phyloP scores from a whole-genome alignment of 64 coral and sea anemone species.

The Pocillopora damicornis region DNA sequence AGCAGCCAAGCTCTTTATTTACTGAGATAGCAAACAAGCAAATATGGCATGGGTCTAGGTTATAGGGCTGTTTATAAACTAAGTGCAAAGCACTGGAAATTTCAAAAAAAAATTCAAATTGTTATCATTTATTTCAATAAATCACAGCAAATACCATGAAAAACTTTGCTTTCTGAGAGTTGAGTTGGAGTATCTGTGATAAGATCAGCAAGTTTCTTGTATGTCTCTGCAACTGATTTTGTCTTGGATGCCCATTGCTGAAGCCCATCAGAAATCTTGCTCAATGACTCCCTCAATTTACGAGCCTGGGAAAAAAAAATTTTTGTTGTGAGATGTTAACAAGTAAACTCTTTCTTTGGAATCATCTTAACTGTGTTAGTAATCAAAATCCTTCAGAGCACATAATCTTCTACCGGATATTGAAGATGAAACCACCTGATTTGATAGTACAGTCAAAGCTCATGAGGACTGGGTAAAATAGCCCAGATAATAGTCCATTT shows the following conservation, averaged over 20 bases:
- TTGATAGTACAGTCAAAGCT: too few relatives aligned
- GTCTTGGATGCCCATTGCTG: conserved; percentile 67
- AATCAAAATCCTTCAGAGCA: too few relatives aligned
- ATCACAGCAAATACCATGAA: conserved; percentile 40
- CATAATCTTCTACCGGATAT: too few relatives aligned
- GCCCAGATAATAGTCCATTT: too few relatives aligned
- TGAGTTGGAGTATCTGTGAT: conserved; percentile 90
- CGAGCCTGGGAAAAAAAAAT: conserved; percentile 46
- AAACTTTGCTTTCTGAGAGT: conserved; percentile 59
- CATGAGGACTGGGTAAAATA: too few relatives aligned
- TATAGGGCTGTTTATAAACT: too few relatives aligned
- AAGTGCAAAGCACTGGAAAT: not conserved
- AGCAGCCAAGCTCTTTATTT: too few relatives aligned
- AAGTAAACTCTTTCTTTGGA: not conserved
- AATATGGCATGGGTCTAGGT: too few relatives aligned
- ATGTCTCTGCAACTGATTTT: conserved; percentile 45
- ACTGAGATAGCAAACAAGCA: too few relatives aligned
- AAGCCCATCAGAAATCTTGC: conserved; percentile 54
- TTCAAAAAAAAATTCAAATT: too few relatives aligned
- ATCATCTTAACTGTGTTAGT: not conserved
- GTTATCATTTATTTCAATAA: not conserved
- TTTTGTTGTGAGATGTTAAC: not conserved
- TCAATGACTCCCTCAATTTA: conserved; percentile 57
- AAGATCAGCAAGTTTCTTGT: conserved; percentile 59
- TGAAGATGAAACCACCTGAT: too few relatives aligned